Percentiles rank a stretch among this genome's conserved stretches.
These are phyloP conservation scores for Cotesia chilonis DNA, from an alignment of 1,140 invertebrate genomes.

Conservation along the genomic window DNA sequence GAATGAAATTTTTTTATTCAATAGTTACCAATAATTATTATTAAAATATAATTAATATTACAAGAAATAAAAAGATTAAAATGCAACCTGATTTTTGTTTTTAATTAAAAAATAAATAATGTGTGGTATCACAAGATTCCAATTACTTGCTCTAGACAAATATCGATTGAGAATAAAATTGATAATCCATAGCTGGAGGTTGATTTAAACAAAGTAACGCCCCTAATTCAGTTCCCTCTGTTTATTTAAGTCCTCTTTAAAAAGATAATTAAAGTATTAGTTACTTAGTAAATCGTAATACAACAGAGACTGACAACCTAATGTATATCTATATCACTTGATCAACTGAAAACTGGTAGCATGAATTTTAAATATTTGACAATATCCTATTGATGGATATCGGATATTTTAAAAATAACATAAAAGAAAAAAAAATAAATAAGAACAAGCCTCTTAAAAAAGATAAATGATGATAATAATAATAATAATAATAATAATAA, in stretches of 20 bases:
- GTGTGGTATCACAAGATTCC: constrained; percentile 64
- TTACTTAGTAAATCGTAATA: neutral
- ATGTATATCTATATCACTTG: neutral
- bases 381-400: neutral
- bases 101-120: constrained; percentile 56
- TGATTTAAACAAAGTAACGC: constrained; percentile 66
- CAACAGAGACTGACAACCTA: neutral
- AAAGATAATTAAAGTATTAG: neutral
- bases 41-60: neutral
- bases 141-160: constrained; percentile 66
- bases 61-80: neutral
- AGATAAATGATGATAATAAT: neutral
- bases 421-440: constrained; percentile 24
- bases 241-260: neutral
- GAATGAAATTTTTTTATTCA: too few species aligned
- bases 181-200: constrained; percentile 41
- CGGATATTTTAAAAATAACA: constrained; percentile 13
- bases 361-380: constrained; percentile 10
- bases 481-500: neutral
- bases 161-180: constrained; percentile 54
- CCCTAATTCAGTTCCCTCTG: constrained; percentile 50
- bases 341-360: neutral
- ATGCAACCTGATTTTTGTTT: neutral
- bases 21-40: neutral
- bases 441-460: neutral